A percentile compares a stretch with the other conserved stretches of the same genome.
Conservation (phyloP, 2,113 vertebrate genomes). For the Balaeniceps rex region DNA sequence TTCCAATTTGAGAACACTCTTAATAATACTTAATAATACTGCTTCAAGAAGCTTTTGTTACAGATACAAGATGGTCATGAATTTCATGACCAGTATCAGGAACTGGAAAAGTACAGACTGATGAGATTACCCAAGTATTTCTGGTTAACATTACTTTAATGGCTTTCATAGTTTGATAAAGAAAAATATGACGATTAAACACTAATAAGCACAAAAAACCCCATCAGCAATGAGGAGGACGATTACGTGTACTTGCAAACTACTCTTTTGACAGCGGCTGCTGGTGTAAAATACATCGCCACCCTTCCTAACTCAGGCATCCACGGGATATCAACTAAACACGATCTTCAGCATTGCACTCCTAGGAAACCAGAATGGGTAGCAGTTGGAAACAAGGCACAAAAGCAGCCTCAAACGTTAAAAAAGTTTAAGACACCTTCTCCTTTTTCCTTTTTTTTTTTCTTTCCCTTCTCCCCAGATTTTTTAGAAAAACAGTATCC, state of each 20-base stretch:
- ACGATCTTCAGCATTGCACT: neutral
- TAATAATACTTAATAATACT: neutral
- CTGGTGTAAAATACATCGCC: neutral
- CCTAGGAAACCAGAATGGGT: neutral
- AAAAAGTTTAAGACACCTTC: neutral
- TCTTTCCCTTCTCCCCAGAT: neutral
- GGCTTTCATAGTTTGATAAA: neutral
- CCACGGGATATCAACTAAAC: accelerated
- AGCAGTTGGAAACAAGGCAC: neutral
- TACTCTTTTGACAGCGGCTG: neutral
- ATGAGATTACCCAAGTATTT: neutral
- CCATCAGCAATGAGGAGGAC: neutral
- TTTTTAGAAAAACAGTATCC: neutral
- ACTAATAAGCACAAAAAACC: neutral
- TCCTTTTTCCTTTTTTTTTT: neutral
- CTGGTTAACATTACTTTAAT: neutral
- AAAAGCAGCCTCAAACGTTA: neutral
- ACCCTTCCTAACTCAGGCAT: neutral
- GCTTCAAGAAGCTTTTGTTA: neutral
- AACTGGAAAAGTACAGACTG: neutral
- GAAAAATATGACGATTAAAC: neutral
- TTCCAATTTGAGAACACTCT: neutral
- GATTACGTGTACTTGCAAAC: neutral
- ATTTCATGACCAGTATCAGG: neutral
- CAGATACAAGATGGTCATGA: neutral